phyloP scores from a whole-genome alignment of 1,140 invertebrate genomes.

The Drosophila quadrilineata region DNA sequence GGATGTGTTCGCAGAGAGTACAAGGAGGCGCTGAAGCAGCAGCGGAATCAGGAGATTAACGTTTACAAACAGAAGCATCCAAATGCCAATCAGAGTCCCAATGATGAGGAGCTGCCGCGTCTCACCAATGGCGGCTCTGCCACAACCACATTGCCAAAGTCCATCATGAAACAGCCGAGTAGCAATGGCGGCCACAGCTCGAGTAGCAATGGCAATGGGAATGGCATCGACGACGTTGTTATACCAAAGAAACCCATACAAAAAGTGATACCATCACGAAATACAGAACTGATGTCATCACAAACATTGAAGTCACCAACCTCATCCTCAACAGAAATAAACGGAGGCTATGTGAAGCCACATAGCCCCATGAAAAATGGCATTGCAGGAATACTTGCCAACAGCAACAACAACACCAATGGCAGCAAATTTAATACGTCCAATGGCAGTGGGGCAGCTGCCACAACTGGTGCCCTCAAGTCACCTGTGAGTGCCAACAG shows the following conservation, averaged over 20 bases:
- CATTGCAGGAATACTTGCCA: conserved; percentile 18
- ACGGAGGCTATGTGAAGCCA: conserved; percentile 86
- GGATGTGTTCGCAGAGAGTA: conserved; percentile 85
- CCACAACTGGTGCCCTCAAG: conserved; percentile 40
- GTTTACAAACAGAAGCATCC: conserved; percentile 84
- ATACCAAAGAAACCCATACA: conserved; percentile 84
- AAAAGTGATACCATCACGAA: conserved; percentile 83
- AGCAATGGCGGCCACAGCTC: conserved; percentile 49
- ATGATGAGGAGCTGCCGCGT: conserved; percentile 52
- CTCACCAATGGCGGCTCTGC: conserved; percentile 36
- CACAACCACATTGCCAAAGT: conserved; percentile 62
- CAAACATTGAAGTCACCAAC: conserved; percentile 23
- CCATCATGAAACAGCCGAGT: conserved; percentile 74
- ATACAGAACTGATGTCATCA: conserved; percentile 72
- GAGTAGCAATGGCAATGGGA: conserved; percentile 47
- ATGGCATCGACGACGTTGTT: conserved; percentile 67
- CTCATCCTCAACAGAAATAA: conserved; percentile 37
- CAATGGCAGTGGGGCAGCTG: conserved; percentile 40
- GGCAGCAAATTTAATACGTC: conserved; percentile 53
- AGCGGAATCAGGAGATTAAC: conserved; percentile 88
- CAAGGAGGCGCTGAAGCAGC: conserved; percentile 92
- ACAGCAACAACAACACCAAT: conserved; percentile 15
- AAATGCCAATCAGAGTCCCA: conserved; percentile 68
- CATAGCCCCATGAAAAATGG: conserved; percentile 85
- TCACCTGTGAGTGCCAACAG: conserved; percentile 78